phyloP scores from a whole-genome alignment of 2,113 vertebrate genomes.

The Meleagris gallopavo region DNA sequence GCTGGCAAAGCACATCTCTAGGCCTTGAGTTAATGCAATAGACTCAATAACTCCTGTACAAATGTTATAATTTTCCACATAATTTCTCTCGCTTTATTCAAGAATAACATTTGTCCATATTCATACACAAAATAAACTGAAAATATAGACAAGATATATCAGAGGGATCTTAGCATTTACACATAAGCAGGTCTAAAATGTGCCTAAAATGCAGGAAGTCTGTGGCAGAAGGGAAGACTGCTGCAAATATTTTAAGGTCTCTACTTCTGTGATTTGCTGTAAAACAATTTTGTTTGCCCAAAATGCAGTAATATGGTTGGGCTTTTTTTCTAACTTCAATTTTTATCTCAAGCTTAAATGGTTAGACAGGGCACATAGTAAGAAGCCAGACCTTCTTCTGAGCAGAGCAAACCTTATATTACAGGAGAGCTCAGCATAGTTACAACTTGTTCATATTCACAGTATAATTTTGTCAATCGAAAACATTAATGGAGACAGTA shows the following conservation, averaged over 20 bases:
- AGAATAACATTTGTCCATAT: neutral
- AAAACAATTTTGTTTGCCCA: neutral
- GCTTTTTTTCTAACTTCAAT: neutral
- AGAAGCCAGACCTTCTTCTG: neutral
- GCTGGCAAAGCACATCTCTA: neutral
- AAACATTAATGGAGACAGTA: neutral
- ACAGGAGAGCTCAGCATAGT: neutral
- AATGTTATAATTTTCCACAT: neutral
- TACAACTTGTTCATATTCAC: neutral
- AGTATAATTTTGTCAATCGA: fast-evolving
- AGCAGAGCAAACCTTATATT: neutral
- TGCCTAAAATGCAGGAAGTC: neutral
- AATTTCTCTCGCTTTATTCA: neutral
- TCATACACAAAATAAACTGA: neutral
- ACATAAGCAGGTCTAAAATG: neutral
- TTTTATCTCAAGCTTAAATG: neutral
- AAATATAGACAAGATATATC: neutral
- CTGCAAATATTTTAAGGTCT: neutral
- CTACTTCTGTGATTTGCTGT: neutral
- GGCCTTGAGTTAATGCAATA: neutral
- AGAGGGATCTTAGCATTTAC: neutral
- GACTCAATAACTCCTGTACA: neutral
- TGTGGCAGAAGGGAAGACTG: neutral
- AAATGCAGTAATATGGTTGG: neutral
- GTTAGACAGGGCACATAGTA: neutral